Evolutionary conservation across 2,797 vertebrate genomes (phyloP), one percentile per base, ranked within the genome.

Genomic region (Valencia hispanica): DNA sequence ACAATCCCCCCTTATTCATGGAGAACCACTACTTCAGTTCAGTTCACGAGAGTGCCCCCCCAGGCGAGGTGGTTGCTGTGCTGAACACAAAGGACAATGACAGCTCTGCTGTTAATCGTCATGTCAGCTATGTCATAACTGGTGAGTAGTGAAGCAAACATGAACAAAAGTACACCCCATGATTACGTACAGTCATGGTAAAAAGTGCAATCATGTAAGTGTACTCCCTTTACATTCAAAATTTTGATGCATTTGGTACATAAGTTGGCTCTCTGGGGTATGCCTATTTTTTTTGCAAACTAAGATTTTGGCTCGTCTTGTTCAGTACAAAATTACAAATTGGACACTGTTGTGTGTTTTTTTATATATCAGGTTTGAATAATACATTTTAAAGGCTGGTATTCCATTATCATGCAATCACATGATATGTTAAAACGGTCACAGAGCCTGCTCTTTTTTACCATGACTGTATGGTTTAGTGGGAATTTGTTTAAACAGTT

Each of bases 121-220:
- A 98, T 95, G 98, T 99, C 93, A 98, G 96, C 95, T 99, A 97
- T 92, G 96, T 99, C 87, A 99, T 99, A 88, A 99, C 97, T 82
- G 97, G 98, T 99, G 68, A 93, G 93, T 83, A 47, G 17, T 22
- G n/a, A 43, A 65, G 17, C 12, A 47, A 45, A 50, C 27, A 17
- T 47, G 2, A 34, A 43, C 15, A 68, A 43, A 7, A 68, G 7
- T 7, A 43, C 11, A 7, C 63, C 11, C 30, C 20, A 41, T 41
- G 36, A 36, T 39, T 65, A 8, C 4, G 25, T 65, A 32, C 30
- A 18, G 57, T 32, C 18, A 32, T 18, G 20, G 50, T 51, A 51
- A 51, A 51, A 51, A 43, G 6, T 39, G 9, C 22, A 5, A 53
- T 53, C 50, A 51, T 51, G 50, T 25, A 51, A 55, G 25, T 27